These are phyloP conservation scores for Corbicula japonica DNA, from an alignment of 2,888 invertebrate genomes.

Conservation along the genomic window DNA sequence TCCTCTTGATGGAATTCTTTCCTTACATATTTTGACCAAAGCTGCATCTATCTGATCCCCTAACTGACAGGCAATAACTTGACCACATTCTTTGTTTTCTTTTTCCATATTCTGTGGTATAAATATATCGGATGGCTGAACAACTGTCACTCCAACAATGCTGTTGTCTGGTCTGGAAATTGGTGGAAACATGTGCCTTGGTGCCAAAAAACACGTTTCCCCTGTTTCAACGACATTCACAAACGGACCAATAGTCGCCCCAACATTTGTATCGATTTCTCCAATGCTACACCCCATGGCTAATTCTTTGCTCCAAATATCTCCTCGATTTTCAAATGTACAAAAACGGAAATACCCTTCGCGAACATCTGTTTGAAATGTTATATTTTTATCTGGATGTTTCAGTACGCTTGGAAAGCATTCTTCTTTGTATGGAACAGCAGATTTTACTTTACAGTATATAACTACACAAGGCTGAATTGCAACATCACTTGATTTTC, in stretches of 20 bases:
- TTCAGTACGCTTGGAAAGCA: not conserved
- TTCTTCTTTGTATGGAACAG: not conserved
- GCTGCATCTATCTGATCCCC: slow-evolving; percentile 5
- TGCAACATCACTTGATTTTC: not conserved
- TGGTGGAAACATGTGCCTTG: not conserved
- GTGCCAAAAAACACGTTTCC: not conserved
- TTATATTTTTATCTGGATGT: not conserved
- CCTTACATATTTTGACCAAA: not conserved
- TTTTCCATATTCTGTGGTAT: not conserved
- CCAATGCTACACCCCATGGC: not conserved
- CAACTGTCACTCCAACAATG: not conserved
- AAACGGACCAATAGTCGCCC: not conserved
- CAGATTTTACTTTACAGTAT: not conserved
- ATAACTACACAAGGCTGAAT: not conserved
- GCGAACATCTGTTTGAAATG: not conserved
- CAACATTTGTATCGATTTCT: not conserved
- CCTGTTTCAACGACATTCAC: not conserved
- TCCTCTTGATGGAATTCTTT: not conserved
- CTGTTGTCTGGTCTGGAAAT: not conserved
- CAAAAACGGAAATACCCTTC: not conserved
- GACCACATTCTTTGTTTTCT: not conserved
- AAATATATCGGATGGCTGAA: not conserved
- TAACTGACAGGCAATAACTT: not conserved
- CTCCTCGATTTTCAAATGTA: not conserved
- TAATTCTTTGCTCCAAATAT: not conserved